Evolutionary conservation across 2,888 invertebrate species (phyloP), one percentile per base, ranked within the genome.

Genomic region (Choristoneura rosaceana): DNA sequence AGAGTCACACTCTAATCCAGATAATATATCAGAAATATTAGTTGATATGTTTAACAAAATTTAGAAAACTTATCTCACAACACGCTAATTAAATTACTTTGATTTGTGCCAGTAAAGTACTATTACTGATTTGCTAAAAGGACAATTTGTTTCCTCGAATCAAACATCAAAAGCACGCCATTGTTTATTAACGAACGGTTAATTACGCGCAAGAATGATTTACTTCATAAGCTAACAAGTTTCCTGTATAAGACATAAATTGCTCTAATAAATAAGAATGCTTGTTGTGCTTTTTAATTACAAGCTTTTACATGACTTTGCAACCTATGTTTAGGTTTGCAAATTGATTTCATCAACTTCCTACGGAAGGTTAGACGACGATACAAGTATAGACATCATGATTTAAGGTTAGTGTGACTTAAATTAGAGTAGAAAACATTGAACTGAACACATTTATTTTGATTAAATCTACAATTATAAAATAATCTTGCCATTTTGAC

Each of bases 91-190:
- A 25, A 17, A 25, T 55, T 55, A 34, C 12, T 59, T 33, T 59
- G 55, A 59, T 59, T 55, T 55, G n/a, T 58, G 12, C 4, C 9
- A 33, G 58, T 12, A 59, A 59, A 59, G 59, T 55, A 12, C 55
- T 25, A 0, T 55, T 10, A 43, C 14, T 41, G n/a, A 60, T 52
- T 65, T 52, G 33, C 17, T 43, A 10, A 61, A 66, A 43, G 55
- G 61, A 71, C 66, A 52, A 17, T 71, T 71, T 66, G 66, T 71
- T 70, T 71, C 66, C 70, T 66, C 55, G 33, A 61, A 66, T 45
- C 66, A 15, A 43, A 71, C 61, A 66, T 71, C 71, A 71, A 71
- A 38, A 71, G 71, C 58, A 10, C 43, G 15, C n/a, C 12, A 59
- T 52, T 45, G 61, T 66, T 52, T 66, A 71, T 34, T 43, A 71